Evolutionary conservation across 1,140 invertebrate species (phyloP), one percentile per base, ranked within the genome.

Genomic region (Drosophila parabipectinata): DNA sequence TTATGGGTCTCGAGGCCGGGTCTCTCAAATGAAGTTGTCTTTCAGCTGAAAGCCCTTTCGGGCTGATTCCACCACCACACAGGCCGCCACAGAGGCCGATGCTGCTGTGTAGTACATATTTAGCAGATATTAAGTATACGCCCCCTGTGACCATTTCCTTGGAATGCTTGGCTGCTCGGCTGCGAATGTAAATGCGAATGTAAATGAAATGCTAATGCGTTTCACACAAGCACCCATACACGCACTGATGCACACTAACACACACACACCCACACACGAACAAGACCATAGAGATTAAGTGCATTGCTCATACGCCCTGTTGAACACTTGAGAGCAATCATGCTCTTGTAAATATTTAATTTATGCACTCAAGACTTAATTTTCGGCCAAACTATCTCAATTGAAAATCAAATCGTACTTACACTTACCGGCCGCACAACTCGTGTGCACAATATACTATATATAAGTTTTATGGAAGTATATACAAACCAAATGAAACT

Each of bases 101-200:
- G 9, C 34, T 30, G 15, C 18, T 34, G 24, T 45, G 30, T 37
- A 37, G n/a, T 39, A 26, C 32, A 37, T 48, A 47, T 75, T 50
- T 48, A 64, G 63, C 72, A 80, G 66, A 85, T 80, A 84, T 80
- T 77, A 85, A 85, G 81, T 75, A 77, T 80, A 84, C 81, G 81
- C 60, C 58, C 53, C 58, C 12, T 37, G 54, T 24, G 55, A 73
- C 57, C 61, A 26, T 54, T 69, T 74, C 52, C 71, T 59, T 56
- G 58, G 30, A 21, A n/a, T 12, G 55, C 52, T 26, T 48, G 24
- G 48, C 41, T 39, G 32, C 32, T 34, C 32, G 32, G 8, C 41
- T 44, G 41, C 14, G 21, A 12, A 15, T 45, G 50, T 62, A 67
- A 66, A 72, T 77, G 74, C 47, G 63, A 54, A 51, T 57, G 47